Percentiles rank a stretch among this genome's conserved stretches.
Conservation (phyloP, 2,113 vertebrate species). For the Bubalus kerabau region DNA sequence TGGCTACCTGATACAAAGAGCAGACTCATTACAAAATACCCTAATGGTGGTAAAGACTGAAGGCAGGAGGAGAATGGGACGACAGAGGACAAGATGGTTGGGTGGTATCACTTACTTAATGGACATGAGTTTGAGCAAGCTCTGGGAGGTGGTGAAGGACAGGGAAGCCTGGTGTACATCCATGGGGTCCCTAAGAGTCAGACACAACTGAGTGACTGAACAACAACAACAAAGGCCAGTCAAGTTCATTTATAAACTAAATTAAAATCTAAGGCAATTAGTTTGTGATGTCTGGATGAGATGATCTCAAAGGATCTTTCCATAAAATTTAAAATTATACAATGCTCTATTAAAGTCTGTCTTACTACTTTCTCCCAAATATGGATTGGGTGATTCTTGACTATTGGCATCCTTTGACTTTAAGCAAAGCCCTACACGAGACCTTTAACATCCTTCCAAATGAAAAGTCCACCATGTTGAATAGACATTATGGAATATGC, state of each 20-base stretch:
- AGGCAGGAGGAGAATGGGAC: neutral
- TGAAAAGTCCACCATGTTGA: neutral
- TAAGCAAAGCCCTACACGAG: neutral
- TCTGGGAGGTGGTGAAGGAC: neutral
- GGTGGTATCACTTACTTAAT: neutral
- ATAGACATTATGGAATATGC: neutral
- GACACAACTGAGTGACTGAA: neutral
- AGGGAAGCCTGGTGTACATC: neutral
- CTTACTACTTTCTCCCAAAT: neutral
- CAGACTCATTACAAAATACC: neutral
- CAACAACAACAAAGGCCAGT: neutral
- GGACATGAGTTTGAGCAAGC: neutral
- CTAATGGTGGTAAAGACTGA: neutral
- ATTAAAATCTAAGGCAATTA: neutral
- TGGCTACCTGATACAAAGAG: neutral
- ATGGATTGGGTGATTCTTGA: neutral
- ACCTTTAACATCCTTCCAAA: neutral
- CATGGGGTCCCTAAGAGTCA: neutral
- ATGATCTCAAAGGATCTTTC: neutral
- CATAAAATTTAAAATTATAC: neutral
- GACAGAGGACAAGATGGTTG: neutral
- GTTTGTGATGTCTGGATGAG: neutral
- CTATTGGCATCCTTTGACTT: neutral
- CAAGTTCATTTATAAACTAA: slow-evolving; percentile 3
- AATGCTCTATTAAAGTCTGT: neutral